Conservation (phyloP, 2,888 invertebrate species). For the Dasypogon diadema region DNA sequence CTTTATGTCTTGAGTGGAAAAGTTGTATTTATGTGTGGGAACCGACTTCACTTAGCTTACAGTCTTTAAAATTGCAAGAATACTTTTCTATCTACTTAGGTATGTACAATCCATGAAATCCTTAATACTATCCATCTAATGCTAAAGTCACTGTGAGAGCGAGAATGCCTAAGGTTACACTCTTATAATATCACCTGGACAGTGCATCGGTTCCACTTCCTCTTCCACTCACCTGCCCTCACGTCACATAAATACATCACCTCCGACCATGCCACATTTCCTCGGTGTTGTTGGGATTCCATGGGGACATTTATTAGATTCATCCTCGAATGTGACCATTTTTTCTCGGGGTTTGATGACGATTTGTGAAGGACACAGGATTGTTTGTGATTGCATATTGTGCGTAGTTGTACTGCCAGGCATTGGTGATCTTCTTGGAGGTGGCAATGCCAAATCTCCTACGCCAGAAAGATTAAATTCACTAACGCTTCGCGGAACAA, state of each 20-base stretch:
- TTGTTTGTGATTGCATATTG: constrained; percentile 63
- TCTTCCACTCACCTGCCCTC: constrained; percentile 63
- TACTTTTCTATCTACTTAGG: constrained; percentile 26
- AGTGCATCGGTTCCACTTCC: constrained; percentile 61
- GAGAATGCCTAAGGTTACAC: constrained; percentile 60
- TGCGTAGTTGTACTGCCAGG: constrained; percentile 62
- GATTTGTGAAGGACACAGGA: constrained; percentile 62
- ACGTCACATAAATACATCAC: constrained; percentile 87
- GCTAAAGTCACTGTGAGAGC: neutral
- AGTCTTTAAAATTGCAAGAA: constrained; percentile 41
- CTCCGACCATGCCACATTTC: constrained; percentile 69
- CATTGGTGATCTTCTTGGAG: constrained; percentile 68
- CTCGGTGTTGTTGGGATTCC: constrained; percentile 68
- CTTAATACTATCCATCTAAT: neutral
- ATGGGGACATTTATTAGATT: constrained; percentile 69
- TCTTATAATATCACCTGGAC: constrained; percentile 67
- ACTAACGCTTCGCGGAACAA: constrained; percentile 85
- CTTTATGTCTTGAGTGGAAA: constrained; percentile 28
- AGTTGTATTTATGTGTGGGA: neutral
- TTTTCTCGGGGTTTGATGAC: constrained; percentile 75
- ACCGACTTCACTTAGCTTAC: constrained; percentile 27
- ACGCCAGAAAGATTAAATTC: constrained; percentile 83
- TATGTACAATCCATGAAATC: constrained; percentile 26
- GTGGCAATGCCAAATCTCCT: constrained; percentile 71
- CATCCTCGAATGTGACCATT: constrained; percentile 86